Evolutionary conservation across 2,797 vertebrate species (phyloP).

Genomic region (Astyanax mexicanus): DNA sequence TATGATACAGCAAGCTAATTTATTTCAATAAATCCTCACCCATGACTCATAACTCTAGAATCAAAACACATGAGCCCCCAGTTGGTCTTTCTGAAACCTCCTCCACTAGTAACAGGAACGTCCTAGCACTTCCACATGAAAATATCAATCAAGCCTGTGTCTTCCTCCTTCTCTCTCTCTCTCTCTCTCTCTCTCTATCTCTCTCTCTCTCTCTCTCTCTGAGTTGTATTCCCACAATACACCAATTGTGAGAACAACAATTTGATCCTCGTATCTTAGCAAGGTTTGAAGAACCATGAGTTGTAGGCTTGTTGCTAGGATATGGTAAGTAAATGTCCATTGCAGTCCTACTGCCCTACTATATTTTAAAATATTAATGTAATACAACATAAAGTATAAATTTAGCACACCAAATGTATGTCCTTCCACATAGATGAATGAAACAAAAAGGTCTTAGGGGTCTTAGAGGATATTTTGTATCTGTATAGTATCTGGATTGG

Average conservation of each 20-base stretch:
- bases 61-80: constrained; percentile 19
- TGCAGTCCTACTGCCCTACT: neutral
- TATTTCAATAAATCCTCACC: neutral
- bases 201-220: neutral
- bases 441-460: neutral
- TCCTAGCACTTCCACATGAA: constrained; percentile 27
- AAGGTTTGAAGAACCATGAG: neutral
- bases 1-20: constrained; percentile 1
- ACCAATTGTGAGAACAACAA: constrained; percentile 26
- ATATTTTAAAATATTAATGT: neutral
- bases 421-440: neutral
- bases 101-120: constrained; percentile 44
- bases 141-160: constrained; percentile 6
- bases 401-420: neutral
- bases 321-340: neutral
- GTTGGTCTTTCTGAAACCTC: constrained; percentile 5
- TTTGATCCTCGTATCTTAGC: constrained; percentile 4
- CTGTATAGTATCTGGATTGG: too few relatives aligned
- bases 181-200: neutral
- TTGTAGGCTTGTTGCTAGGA: neutral
- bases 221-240: constrained; percentile 23
- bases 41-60: constrained; percentile 6
- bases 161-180: neutral
- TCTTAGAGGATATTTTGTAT: too few relatives aligned
- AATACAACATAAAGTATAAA: too few relatives aligned